A percentile compares a stretch with the other conserved stretches of the same genome.
Evolutionary conservation across 2,888 invertebrate genomes (phyloP).

Genomic region (Leptopilina syphax): DNA sequence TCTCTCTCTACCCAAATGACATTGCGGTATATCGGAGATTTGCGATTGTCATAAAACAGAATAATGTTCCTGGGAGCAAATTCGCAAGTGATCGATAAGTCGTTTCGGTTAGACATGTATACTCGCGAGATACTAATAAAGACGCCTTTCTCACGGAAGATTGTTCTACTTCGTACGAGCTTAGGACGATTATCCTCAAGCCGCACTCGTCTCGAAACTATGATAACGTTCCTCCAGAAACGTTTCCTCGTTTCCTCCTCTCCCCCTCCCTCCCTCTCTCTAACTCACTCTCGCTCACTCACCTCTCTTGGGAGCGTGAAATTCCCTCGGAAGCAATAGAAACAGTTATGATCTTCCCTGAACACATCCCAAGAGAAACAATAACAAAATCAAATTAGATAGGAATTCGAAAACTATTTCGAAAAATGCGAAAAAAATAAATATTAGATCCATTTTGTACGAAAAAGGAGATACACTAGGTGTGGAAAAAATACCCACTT

Average conservation of each 20-base stretch:
- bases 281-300: conserved; percentile 6
- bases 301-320: conserved; percentile 49
- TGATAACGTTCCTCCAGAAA: conserved; percentile 63
- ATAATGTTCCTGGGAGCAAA: not conserved
- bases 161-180: conserved; percentile 48
- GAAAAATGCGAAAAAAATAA: not conserved
- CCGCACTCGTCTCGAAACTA: conserved; percentile 57
- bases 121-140: conserved; percentile 38
- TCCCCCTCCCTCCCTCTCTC: conserved; percentile 25
- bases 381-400: not conserved
- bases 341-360: conserved; percentile 56
- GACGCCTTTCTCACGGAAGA: conserved; percentile 42
- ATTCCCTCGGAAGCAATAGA: conserved; percentile 62
- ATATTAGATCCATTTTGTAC: not conserved
- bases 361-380: conserved; percentile 12
- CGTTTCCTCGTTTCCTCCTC: conserved; percentile 57
- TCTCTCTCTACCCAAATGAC: no score
- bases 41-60: conserved; percentile 6
- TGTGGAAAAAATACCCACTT: no score
- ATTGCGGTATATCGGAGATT: no score
- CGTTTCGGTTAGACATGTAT: conserved; percentile 12
- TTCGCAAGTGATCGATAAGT: conserved; percentile 30
- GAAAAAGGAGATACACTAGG: no score
- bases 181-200: conserved; percentile 62
- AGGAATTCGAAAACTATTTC: not conserved